Conservation (phyloP, 2,888 invertebrate species). For the Mythimna pallens region DNA sequence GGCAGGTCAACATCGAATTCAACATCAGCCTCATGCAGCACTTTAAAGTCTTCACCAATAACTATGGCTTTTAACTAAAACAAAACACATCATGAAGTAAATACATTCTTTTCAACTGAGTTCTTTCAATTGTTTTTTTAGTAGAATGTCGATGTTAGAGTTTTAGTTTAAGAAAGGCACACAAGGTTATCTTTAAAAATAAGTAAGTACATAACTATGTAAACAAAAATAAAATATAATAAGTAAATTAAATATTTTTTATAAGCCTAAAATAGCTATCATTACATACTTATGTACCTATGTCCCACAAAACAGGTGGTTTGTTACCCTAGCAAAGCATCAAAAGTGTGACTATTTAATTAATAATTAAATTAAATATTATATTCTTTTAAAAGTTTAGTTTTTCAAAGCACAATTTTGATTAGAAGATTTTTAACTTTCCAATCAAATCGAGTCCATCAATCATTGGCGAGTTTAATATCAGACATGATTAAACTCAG, state of each 20-base stretch:
- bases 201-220: background rate
- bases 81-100: constrained; percentile 2
- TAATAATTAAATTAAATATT: background rate
- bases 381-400: background rate
- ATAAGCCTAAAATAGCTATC: background rate
- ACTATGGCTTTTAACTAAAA: constrained; percentile 97
- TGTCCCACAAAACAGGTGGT: background rate
- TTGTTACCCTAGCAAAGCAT: background rate
- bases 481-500: constrained; percentile 11
- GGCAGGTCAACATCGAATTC: constrained; percentile 98
- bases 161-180: background rate
- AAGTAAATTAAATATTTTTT: background rate
- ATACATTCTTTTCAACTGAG: background rate
- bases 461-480: constrained; percentile 2
- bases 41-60: constrained; percentile 93
- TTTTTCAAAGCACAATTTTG: background rate
- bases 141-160: background rate
- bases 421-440: background rate
- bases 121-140: background rate
- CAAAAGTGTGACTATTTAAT: background rate
- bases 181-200: background rate
- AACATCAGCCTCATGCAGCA: constrained; percentile 95
- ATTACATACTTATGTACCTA: background rate
- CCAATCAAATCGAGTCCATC: background rate
- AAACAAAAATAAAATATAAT: background rate